Evolutionary conservation across 2,113 vertebrate species (phyloP).

Genomic region (Tyto alba): DNA sequence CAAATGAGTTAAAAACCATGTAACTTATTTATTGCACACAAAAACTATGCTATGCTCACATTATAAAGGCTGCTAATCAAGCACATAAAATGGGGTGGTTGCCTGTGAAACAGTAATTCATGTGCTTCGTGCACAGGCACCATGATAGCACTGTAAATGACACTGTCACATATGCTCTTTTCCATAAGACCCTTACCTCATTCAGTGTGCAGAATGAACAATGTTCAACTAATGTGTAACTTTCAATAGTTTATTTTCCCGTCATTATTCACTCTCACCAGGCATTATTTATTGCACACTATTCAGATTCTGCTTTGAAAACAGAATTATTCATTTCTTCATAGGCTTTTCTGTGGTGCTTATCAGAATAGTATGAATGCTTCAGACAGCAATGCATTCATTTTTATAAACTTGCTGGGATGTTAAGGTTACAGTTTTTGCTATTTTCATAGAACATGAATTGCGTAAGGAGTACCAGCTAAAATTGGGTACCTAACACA

Average conservation of each 20-base stretch:
- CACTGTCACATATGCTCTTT: slow-evolving; percentile 29
- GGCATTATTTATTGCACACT: slow-evolving; percentile 41
- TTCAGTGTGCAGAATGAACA: slow-evolving; percentile 27
- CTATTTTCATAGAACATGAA: not conserved
- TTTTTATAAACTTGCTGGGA: not conserved
- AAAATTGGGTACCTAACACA: not conserved
- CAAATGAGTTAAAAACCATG: slow-evolving; percentile 32
- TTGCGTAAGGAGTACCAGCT: not conserved
- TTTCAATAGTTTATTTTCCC: slow-evolving; percentile 50
- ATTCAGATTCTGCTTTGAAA: slow-evolving; percentile 51
- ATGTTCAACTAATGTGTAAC: slow-evolving; percentile 2
- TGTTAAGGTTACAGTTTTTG: not conserved
- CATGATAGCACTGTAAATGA: slow-evolving; percentile 11
- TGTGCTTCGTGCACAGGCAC: not conserved
- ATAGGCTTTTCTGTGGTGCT: slow-evolving; percentile 18
- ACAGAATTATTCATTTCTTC: slow-evolving; percentile 54
- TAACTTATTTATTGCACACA: slow-evolving; percentile 44
- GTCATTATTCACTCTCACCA: slow-evolving; percentile 49
- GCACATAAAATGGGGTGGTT: slow-evolving; percentile 18
- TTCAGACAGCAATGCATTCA: not conserved
- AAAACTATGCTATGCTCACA: slow-evolving; percentile 4
- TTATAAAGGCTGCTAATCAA: slow-evolving; percentile 43
- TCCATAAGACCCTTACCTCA: slow-evolving; percentile 11
- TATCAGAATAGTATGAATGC: not conserved
- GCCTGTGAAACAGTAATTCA: slow-evolving; percentile 45